These are phyloP conservation scores for Clepsis dumicolana DNA, from an alignment of 2,888 invertebrate genomes.

Conservation along the genomic window DNA sequence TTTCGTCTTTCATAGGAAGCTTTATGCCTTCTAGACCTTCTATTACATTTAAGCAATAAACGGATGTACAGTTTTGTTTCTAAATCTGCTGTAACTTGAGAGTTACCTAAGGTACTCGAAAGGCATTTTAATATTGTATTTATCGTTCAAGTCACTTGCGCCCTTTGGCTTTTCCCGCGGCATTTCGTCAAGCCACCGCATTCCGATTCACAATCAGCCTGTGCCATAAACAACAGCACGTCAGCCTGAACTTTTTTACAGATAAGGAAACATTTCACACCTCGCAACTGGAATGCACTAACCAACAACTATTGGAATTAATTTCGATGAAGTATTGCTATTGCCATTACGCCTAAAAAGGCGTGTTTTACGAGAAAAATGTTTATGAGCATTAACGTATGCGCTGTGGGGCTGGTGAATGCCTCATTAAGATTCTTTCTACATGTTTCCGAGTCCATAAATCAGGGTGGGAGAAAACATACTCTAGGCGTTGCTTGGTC, in stretches of 20 bases:
- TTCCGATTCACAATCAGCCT: conserved; percentile 20
- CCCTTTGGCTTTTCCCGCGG: neutral
- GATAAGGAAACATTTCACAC: conserved; percentile 53
- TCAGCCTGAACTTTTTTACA: conserved; percentile 26
- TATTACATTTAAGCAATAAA: too few relatives aligned
- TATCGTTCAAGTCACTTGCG: neutral
- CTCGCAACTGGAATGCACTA: conserved; percentile 52
- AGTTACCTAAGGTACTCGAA: too few relatives aligned
- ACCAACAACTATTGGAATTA: conserved; percentile 40
- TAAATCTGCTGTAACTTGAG: too few relatives aligned
- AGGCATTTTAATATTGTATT: too few relatives aligned
- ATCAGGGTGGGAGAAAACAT: conserved; percentile 50
- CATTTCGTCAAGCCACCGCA: neutral
- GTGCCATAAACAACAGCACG: conserved; percentile 29
- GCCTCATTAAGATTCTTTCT: conserved; percentile 59
- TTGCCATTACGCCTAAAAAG: conserved; percentile 52
- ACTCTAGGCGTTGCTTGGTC: conserved; percentile 26
- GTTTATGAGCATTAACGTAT: conserved; percentile 42
- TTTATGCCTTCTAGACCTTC: too few relatives aligned
- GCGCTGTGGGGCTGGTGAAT: conserved; percentile 46
- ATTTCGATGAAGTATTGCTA: conserved; percentile 46
- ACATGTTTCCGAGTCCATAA: conserved; percentile 53
- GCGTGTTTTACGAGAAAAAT: conserved; percentile 54
- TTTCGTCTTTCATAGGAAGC: too few relatives aligned
- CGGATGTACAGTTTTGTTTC: too few relatives aligned